Evolutionary conservation across 1,140 invertebrate species (phyloP), one percentile per base, ranked within the genome.

Genomic region (Lanistes nyassanus): DNA sequence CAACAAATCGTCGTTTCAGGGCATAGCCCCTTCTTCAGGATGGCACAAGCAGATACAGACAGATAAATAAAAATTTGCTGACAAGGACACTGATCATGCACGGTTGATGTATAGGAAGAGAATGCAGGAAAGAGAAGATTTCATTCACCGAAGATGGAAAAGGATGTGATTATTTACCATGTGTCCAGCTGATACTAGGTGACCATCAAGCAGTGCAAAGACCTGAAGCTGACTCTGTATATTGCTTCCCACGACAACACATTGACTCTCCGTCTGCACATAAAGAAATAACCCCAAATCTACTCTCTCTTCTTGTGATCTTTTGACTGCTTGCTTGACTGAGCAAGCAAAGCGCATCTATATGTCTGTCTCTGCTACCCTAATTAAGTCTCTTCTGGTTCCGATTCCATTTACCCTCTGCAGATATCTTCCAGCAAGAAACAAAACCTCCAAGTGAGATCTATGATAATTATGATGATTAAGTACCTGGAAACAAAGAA

Each of bases 231-330:
- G 60, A 26, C 67, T 81, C 75, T 86, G 84, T n/a, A 71, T 79
- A 74, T 86, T 87, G 74, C 85, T 83, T 11, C 85, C 85, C 11
- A 86, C 80, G 23, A 85, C 75, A 4, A 84, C 53, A 58, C 70
- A 76, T 16, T 80, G 76, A 34, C 75, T 77, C 23, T 58, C 58
- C 9, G 56, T 74, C 84, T 85, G 80, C 64, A 80, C 79, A 47
- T 53, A 60, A 51, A 79, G 76, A 69, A 39, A 39, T 42, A 47
- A 23, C 23, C 3, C 11, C 13, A 9, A 26, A 31, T 60, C 56
- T 23, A 26, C 23, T 60, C 56, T 5, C 51, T 11, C 23, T 53
- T 60, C 21, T 5, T 58, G 4, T 58, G 29, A 4, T 21, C 56
- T 58, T 60, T 9, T 60, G n/a, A 26, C 11, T 11, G 9, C 9